Base-by-base conservation (phyloP, 2,113 vertebrate species). In the Barbus barbus region DNA sequence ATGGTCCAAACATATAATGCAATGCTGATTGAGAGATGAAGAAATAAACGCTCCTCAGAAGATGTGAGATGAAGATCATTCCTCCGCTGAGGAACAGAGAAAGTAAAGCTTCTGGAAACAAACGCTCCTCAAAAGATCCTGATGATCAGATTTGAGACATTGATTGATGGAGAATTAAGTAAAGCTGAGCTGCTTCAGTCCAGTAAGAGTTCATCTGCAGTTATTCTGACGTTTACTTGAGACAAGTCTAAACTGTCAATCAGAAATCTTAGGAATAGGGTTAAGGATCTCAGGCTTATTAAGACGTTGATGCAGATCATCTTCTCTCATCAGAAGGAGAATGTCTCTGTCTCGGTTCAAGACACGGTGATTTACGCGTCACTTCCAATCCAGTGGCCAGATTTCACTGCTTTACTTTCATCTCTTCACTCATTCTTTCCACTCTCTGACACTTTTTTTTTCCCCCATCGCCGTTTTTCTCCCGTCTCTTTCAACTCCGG, bases 401-500 rank as follows among this genome's bases (percentile, higher is more conserved):
- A 84, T 80, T 41, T 81, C 85, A 71, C 53, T 84, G 46, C 83
- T 89, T 76, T 86, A 84, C 77, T 87, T 69, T 51, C 44, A 20
- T 36, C 51, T 18, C 48, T 60, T 41, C 61, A 36, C 36, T 72
- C 48, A 53, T 44, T 44, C 74, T 26, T 9, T 58, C 4, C 28
- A 33, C 78, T 36, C 63, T 58, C 46, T 33, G 61, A 79, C 84
- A 60, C 48, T 85, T 76, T 74, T 84, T 79, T 67, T 73, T 71
- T 85, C 3, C 31, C 31, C 3, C 31, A 31, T 85, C 75, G 86
- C 75, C 74, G 86, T 83, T 85, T 31, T 3, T 31, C 3, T 36
- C 31, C 81, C 38, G 74, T 94, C 94, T 96, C 95, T 96, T 96
- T 94, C 95, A 94, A 94, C 95, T 96, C 95, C 94, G 94, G 96